These are phyloP conservation scores for Stictonetta naevosa DNA, from an alignment of 2,113 vertebrate genomes.

Conservation along the genomic window DNA sequence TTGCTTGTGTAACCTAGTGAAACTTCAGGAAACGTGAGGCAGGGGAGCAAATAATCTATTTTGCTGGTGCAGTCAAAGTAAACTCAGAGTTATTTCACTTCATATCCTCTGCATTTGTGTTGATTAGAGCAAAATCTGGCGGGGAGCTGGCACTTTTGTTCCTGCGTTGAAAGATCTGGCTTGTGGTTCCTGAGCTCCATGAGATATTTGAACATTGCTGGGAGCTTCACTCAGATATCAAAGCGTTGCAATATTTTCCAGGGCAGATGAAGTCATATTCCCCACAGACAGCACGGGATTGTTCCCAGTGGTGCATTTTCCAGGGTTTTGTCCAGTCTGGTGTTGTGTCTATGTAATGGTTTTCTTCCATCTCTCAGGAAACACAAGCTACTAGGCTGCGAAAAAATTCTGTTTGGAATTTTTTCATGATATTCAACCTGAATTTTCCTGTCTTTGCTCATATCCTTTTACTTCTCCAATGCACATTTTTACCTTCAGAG, in stretches of 20 bases:
- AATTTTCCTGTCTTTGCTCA: neutral
- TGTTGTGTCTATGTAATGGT: neutral
- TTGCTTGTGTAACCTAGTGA: conserved; percentile 35
- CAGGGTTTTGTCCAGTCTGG: conserved; percentile 13
- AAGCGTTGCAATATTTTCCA: conserved; percentile 33
- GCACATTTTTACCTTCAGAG: neutral
- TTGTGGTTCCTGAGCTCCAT: neutral
- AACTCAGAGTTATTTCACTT: conserved; percentile 17
- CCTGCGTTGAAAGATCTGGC: neutral
- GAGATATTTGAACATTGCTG: neutral
- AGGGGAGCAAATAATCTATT: neutral
- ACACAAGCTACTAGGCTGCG: neutral
- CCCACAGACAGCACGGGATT: neutral
- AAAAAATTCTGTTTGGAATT: neutral
- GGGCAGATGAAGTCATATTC: neutral
- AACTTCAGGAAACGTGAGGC: neutral
- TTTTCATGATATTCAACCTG: neutral
- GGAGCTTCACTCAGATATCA: neutral
- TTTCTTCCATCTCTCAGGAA: conserved; percentile 8
- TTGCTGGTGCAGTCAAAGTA: neutral
- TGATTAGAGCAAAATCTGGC: neutral
- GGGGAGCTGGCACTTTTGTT: neutral
- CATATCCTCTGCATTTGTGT: neutral
- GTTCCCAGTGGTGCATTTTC: conserved; percentile 5
- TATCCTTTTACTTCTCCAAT: neutral